Evolutionary conservation across 1,140 invertebrate genomes (phyloP).

Genomic region (Bradysia coprophila): DNA sequence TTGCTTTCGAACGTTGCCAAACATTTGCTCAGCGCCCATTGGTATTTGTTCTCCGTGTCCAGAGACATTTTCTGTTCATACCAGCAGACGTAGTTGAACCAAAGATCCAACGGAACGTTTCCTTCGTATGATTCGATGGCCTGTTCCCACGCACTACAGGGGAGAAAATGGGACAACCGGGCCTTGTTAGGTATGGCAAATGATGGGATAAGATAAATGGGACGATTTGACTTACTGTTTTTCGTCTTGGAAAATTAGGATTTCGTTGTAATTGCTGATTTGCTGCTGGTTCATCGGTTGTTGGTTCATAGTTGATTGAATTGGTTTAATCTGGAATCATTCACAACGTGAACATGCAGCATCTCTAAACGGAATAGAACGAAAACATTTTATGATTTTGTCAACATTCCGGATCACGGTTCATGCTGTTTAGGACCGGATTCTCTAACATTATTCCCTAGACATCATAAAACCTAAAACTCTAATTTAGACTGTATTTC

Average conservation of each 20-base stretch:
- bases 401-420: too few species aligned
- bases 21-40: conserved; percentile 58
- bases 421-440: too few species aligned
- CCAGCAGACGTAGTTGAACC: conserved; percentile 81
- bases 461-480: too few species aligned
- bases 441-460: too few species aligned
- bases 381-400: too few species aligned
- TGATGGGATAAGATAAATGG: neutral
- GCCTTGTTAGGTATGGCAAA: neutral
- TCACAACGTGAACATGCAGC: too few species aligned
- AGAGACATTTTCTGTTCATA: conserved; percentile 75
- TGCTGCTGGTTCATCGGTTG: neutral
- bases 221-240: neutral
- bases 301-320: neutral
- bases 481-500: too few species aligned
- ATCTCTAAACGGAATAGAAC: too few species aligned
- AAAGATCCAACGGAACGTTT: conserved; percentile 68
- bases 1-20: conserved; percentile 61
- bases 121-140: conserved; percentile 64
- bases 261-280: neutral
- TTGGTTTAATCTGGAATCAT: too few species aligned
- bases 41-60: conserved; percentile 60
- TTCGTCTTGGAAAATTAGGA: neutral
- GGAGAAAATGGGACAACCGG: neutral
- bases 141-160: conserved; percentile 57